Conservation (phyloP, 2,113 vertebrate species). For the Aplodontia rufa region DNA sequence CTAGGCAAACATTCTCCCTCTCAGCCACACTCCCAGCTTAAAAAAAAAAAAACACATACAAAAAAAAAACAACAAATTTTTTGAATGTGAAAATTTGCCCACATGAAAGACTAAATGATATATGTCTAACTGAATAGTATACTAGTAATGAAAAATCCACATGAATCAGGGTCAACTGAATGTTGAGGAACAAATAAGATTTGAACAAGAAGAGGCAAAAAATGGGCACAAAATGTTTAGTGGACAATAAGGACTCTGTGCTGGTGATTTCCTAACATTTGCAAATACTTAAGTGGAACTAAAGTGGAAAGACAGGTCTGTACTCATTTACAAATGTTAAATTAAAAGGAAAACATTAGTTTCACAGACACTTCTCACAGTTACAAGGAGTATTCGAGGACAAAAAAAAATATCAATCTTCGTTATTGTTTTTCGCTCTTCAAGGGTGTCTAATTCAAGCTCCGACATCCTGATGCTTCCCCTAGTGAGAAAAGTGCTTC, state of each 20-base stretch:
- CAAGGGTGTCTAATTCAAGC: slow-evolving; percentile 8
- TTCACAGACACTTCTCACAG: slow-evolving; percentile 2
- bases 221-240: neutral
- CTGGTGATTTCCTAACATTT: neutral
- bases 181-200: neutral
- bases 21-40: no score
- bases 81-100: neutral
- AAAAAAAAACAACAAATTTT: no score
- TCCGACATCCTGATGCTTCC: neutral
- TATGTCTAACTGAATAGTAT: neutral
- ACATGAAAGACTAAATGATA: neutral
- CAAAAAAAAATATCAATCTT: neutral
- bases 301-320: neutral
- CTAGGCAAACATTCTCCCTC: no score
- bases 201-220: neutral
- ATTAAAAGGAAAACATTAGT: neutral
- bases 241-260: neutral
- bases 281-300: neutral
- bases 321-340: slow-evolving; percentile 23
- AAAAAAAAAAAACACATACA: no score
- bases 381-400: neutral
- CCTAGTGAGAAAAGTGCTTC: neutral
- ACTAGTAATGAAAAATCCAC: slow-evolving; percentile 19
- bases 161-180: neutral
- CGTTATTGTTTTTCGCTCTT: slow-evolving; percentile 10